Base-by-base conservation (phyloP, 2,797 vertebrate species). In the Spinus pinus region DNA sequence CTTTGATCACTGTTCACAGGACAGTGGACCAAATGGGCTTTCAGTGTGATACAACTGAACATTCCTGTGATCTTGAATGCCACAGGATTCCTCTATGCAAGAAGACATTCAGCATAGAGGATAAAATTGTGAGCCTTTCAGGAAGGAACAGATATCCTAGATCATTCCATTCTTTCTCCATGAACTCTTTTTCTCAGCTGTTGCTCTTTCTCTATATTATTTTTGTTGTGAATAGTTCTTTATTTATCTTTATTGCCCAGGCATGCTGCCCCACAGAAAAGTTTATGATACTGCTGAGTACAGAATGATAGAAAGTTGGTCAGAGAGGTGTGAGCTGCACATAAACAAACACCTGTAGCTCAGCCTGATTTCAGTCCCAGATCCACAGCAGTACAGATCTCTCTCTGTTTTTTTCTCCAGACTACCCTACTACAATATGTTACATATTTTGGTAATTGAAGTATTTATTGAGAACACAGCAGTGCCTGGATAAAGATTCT, bases 21-120 rank as follows among this genome's bases (percentile, higher is more conserved):
- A 93, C 79, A 87, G 67, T 85, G 78, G 84, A 91, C 86, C 75
- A 91, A 96, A 86, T 58, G 81, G 77, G 47, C 28, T 92, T 92
- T 69, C 75, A 95, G 46, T 42, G 61, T 61, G 69, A 90, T 65
- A 81, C n/a, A 91, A 57, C 35, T 88, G 90, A 93, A 57, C 79
- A 94, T 80, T 87, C 61, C 88, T 83, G 46, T 78, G 56, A 95
- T 95, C 71, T 74, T 3, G 8, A 94, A 73, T 95, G 78, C 69
- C 19, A 19, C 88, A 93, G 92, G 95, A 96, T 94, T 95, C 96
- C 95, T 93, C 93, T 86, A 86, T 87, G 79, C 75, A 87, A 85
- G 71, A 94, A 97, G 56, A 93, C 70, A 56, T 75, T 85, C 83
- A 94, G 86, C 84, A 78, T 27, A 73, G 88, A 89, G 53, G 86